Evolutionary conservation across 2,888 invertebrate species (phyloP).

Genomic region (Pristionchus japonicus): DNA sequence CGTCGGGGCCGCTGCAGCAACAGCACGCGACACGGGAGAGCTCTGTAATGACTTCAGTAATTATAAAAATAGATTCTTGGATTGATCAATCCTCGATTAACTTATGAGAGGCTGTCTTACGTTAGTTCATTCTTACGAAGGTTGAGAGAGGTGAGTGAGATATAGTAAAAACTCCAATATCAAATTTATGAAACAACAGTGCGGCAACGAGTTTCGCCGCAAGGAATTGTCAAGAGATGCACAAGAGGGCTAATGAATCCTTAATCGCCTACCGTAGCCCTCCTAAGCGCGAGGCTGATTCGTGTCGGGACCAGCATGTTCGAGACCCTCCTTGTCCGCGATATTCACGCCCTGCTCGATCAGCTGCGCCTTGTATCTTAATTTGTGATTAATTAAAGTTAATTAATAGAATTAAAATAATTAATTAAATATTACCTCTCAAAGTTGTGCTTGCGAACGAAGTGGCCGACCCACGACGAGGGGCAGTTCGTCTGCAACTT

Average conservation of each 20-base stretch:
- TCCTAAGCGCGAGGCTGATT: slow-evolving; percentile 21
- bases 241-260: no score
- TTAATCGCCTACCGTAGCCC: not conserved
- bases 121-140: no score
- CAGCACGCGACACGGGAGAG: not conserved
- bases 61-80: no score
- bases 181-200: no score
- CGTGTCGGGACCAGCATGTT: slow-evolving; percentile 54
- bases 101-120: no score
- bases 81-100: no score
- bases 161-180: no score
- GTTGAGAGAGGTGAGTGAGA: no score
- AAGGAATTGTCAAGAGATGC: no score
- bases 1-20: not conserved
- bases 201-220: no score
- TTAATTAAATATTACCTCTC: slow-evolving; percentile 54
- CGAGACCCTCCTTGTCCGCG: slow-evolving; percentile 55
- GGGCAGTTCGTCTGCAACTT: slow-evolving; percentile 53
- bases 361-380: slow-evolving; percentile 65
- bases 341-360: slow-evolving; percentile 64
- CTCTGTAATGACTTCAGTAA: not conserved
- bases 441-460: slow-evolving; percentile 69
- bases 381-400: not conserved
- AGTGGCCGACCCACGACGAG: slow-evolving; percentile 67
- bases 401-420: not conserved